Conservation (phyloP, 2,113 vertebrate genomes). For the Mesembrinibis cayennensis region DNA sequence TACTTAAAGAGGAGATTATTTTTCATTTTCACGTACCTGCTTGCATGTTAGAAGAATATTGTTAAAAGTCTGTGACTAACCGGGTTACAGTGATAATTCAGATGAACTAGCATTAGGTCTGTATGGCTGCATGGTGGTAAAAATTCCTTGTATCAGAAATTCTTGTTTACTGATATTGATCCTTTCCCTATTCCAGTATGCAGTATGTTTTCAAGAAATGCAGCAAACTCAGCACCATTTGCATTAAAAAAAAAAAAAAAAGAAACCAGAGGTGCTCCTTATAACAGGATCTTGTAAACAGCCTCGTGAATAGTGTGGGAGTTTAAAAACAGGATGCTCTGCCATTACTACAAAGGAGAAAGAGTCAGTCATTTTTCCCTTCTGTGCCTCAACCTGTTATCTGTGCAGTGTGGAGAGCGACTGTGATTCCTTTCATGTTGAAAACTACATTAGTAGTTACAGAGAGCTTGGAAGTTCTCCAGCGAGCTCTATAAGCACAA, state of each 20-base stretch:
- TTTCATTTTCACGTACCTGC: not conserved
- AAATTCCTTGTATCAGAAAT: not conserved
- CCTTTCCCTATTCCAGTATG: not conserved
- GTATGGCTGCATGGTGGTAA: not conserved
- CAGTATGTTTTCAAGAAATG: not conserved
- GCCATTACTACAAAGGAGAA: not conserved
- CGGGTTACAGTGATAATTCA: not conserved
- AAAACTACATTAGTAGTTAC: not conserved
- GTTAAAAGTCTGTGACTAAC: not conserved
- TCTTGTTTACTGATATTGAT: not conserved
- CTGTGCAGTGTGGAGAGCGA: not conserved
- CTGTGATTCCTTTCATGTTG: not conserved
- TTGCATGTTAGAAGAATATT: not conserved
- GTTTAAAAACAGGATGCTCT: not conserved
- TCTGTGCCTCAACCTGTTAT: not conserved
- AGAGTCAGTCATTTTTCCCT: not conserved
- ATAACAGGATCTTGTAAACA: not conserved
- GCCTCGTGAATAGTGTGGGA: not conserved
- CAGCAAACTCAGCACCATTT: not conserved
- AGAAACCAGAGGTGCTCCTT: not conserved
- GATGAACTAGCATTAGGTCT: not conserved
- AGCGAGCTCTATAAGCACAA: rapidly evolving
- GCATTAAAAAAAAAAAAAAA: not conserved
- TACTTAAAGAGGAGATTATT: not conserved
- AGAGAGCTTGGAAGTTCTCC: not conserved